Base-by-base conservation (phyloP, 92 coral and sea anemone species). In the Zoanthus solanderi region DNA sequence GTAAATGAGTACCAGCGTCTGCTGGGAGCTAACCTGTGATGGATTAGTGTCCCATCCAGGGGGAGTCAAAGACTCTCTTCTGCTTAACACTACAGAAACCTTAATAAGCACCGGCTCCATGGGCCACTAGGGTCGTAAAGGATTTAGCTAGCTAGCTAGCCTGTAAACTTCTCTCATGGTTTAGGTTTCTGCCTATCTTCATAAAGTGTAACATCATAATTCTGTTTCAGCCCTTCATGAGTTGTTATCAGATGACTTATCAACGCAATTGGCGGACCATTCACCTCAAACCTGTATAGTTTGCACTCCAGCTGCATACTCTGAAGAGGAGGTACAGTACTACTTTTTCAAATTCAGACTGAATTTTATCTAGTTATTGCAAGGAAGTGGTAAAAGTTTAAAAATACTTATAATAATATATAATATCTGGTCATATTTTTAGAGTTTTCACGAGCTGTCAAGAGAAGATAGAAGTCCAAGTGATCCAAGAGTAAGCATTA, bases 391-490 rank as follows among this genome's bases (percentile, higher is more conserved):
- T 34, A 14, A 42, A 14, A 17, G 57, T 2, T 0, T 6, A 8
- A 67, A 46, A 5, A 16, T 28, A 5, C 13, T 11, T 29, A 45
- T 48, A 56, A 11, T 75, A 31, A 32, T 23, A 23, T 23, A 23
- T 18, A 6, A 14, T 10, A 0, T 48, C 2, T 53, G 48, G 47
- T 28, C 44, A 68, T 80, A 29, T 79, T 76, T 90, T 34, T 87
- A 97, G 99, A 92, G 95, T 74, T 92, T 75, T 53, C 95, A 96
- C 30, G 98, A 95, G 74, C 76, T 97, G n/a, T 89, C 94, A 37
- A 92, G 98, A 87, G 93, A 91, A 29, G 99, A 95, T n/a, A 95
- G 94, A 83, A 97, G 99, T 83, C 99, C 99, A 18, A 68, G 85
- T 31, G 98, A 96, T 67, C 90, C 88, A 30, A 91, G 95, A 87